Percentiles rank a stretch among this genome's conserved stretches.
These are phyloP conservation scores for Steatornis caripensis DNA, from an alignment of 2,113 vertebrate genomes.

Conservation along the genomic window DNA sequence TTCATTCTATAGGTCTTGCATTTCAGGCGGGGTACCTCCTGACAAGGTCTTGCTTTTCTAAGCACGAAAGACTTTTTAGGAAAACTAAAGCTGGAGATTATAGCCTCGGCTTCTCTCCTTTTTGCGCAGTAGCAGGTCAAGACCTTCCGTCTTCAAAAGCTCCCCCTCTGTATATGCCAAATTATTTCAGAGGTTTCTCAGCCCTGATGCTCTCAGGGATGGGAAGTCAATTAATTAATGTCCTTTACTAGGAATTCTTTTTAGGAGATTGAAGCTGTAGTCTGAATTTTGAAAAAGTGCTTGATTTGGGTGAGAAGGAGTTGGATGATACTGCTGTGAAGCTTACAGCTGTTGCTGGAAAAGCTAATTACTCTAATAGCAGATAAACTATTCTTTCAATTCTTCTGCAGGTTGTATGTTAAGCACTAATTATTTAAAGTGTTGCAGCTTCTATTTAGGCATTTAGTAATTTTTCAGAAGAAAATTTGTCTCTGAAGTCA, in stretches of 20 bases:
- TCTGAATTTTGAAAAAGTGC: constrained; percentile 47
- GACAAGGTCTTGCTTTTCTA: neutral
- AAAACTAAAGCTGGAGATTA: neutral
- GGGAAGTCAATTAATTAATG: neutral
- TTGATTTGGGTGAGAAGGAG: constrained; percentile 59
- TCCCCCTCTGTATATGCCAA: neutral
- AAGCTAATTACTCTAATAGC: neutral
- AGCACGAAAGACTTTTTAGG: neutral
- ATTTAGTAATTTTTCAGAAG: neutral
- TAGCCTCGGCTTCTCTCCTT: neutral
- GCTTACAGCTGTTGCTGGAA: neutral
- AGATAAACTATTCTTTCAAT: neutral
- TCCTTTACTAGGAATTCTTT: constrained; percentile 44
- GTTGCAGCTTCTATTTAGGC: neutral
- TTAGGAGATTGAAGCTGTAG: constrained; percentile 57
- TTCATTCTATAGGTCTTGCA: neutral
- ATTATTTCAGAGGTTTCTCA: neutral
- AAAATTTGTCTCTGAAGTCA: neutral
- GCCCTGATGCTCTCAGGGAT: neutral
- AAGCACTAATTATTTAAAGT: neutral
- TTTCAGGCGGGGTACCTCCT: neutral
- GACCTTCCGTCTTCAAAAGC: neutral
- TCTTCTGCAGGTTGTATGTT: constrained; percentile 65
- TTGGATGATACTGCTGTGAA: constrained; percentile 24
- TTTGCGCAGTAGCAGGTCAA: neutral